These are phyloP conservation scores for Dinomys branickii DNA, from an alignment of 2,113 vertebrate genomes.

Conservation along the genomic window DNA sequence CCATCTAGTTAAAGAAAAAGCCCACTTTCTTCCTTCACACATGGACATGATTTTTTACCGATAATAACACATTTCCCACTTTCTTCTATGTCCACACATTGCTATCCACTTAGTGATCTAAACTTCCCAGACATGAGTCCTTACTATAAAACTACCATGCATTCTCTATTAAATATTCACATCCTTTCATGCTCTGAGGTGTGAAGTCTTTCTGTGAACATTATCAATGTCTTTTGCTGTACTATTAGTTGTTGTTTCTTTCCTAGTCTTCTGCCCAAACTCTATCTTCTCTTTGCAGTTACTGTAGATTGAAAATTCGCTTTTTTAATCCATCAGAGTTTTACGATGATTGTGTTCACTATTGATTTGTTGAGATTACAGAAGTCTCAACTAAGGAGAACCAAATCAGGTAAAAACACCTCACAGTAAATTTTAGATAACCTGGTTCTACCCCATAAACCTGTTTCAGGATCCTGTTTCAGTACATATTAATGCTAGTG, in stretches of 20 bases:
- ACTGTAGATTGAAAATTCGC: not conserved
- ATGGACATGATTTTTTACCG: not conserved
- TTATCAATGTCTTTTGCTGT: not conserved
- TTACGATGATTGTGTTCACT: not conserved
- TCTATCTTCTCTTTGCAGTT: not conserved
- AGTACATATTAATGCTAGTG: not conserved
- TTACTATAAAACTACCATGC: not conserved
- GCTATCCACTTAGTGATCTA: not conserved
- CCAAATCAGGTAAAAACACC: not conserved
- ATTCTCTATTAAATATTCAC: not conserved
- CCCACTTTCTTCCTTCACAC: not conserved
- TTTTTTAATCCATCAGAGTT: not conserved
- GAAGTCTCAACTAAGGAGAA: conserved; percentile 8
- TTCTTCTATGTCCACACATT: not conserved
- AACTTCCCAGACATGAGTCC: not conserved
- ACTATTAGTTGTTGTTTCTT: not conserved
- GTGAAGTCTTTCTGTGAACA: not conserved
- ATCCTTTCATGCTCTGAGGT: not conserved
- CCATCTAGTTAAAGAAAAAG: not conserved
- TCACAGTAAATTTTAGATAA: not conserved
- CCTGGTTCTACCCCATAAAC: not conserved
- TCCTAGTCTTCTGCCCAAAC: not conserved
- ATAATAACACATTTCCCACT: not conserved
- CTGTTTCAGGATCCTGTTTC: not conserved
- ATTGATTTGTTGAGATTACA: conserved; percentile 35